phyloP scores from a whole-genome alignment of 2,113 vertebrate genomes.

The Pogonocichla stellata region DNA sequence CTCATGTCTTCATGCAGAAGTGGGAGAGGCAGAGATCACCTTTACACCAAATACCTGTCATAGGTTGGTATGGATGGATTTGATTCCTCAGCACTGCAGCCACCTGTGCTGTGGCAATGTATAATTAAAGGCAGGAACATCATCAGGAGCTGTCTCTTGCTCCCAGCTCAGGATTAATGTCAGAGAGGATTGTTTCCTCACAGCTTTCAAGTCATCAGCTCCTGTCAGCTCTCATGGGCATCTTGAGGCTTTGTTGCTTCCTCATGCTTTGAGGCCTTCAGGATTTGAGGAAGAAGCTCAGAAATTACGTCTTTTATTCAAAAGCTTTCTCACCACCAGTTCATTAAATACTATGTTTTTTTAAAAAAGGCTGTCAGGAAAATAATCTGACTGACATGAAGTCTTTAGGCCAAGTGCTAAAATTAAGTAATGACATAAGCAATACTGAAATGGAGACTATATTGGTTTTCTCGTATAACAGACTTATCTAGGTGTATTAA shows the following conservation, averaged over 20 bases:
- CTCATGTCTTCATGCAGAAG: background rate
- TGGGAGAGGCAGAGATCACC: background rate
- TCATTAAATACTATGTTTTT: background rate
- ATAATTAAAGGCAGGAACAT: background rate
- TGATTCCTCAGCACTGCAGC: background rate
- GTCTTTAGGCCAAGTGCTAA: conserved; percentile 17
- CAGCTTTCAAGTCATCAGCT: conserved; percentile 1
- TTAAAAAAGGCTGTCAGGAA: background rate
- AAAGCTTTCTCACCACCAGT: background rate
- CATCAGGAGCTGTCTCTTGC: background rate
- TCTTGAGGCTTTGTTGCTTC: background rate
- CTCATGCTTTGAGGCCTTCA: background rate
- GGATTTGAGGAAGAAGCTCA: background rate
- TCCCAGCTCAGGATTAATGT: conserved; percentile 11
- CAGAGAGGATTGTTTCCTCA: background rate
- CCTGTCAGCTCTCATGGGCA: background rate
- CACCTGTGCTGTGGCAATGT: background rate
- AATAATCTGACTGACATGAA: background rate
- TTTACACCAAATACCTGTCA: background rate
- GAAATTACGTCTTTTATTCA: background rate
- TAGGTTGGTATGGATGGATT: background rate
- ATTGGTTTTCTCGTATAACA: background rate
- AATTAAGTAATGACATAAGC: background rate
- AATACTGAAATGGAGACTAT: background rate
- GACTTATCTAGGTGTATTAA: background rate